These are phyloP conservation scores for Amblyjoppa proteus DNA, from an alignment of 2,888 invertebrate species.

Conservation along the genomic window DNA sequence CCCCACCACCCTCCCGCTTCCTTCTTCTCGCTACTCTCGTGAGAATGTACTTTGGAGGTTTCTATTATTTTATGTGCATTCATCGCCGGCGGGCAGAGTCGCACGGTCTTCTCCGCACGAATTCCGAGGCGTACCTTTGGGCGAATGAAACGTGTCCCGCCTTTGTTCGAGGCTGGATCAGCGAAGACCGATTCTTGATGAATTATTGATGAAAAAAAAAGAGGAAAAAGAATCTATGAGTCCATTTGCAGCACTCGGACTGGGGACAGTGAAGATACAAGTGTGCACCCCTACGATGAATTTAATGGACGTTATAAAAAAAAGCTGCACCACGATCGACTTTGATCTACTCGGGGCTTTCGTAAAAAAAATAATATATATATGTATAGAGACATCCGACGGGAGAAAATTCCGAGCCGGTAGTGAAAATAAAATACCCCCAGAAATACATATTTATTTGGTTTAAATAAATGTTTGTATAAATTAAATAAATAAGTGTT, in stretches of 20 bases:
- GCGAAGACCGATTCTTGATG: slow-evolving; percentile 49
- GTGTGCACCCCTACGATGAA: slow-evolving; percentile 30
- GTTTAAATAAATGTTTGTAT: too few relatives aligned
- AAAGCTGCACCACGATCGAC: not conserved
- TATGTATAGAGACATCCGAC: not conserved
- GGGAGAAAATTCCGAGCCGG: not conserved
- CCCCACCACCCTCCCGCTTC: not conserved
- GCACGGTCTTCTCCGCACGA: slow-evolving; percentile 17
- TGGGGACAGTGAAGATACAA: slow-evolving; percentile 11
- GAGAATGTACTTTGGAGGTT: slow-evolving; percentile 75
- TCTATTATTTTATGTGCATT: slow-evolving; percentile 82
- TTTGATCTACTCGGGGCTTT: not conserved
- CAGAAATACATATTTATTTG: too few relatives aligned
- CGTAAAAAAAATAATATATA: not conserved
- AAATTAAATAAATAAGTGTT: too few relatives aligned
- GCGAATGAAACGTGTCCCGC: slow-evolving; percentile 15
- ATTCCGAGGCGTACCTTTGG: slow-evolving; percentile 7
- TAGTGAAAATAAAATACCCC: not conserved
- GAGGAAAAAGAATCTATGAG: not conserved
- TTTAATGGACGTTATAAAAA: slow-evolving; percentile 49
- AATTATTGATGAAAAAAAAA: slow-evolving; percentile 63
- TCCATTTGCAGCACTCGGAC: not conserved
- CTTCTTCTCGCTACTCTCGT: slow-evolving; percentile 55
- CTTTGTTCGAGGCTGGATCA: slow-evolving; percentile 58
- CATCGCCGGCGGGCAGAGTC: slow-evolving; percentile 71